These are phyloP conservation scores for Xerus inauris DNA, from an alignment of 2,113 vertebrate species.

Conservation along the genomic window DNA sequence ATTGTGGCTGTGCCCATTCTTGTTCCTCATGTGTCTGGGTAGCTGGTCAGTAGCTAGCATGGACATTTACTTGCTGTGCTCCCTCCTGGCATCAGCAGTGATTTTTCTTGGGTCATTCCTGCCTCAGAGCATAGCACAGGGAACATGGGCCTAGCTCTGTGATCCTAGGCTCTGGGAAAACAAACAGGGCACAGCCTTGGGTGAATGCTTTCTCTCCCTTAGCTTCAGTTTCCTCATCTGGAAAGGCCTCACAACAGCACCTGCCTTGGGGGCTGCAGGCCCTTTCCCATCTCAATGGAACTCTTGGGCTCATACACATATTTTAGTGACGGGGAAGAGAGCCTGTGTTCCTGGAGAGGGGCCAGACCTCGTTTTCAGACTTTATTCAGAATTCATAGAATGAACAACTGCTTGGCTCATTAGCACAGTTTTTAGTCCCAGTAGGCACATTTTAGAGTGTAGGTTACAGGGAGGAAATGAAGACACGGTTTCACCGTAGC, in stretches of 20 bases:
- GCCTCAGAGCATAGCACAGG: neutral
- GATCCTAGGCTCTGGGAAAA: neutral
- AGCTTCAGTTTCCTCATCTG: neutral
- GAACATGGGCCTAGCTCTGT: neutral
- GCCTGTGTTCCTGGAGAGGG: neutral
- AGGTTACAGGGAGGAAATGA: neutral
- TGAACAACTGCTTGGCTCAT: neutral
- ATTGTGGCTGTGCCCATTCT: neutral
- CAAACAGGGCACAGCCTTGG: neutral
- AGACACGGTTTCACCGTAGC: rapidly evolving
- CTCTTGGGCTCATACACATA: neutral
- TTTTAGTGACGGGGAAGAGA: too few relatives aligned
- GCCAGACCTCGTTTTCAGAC: neutral
- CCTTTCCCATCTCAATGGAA: neutral
- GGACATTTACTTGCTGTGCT: neutral
- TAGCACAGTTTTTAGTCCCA: neutral
- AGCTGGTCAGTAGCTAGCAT: neutral
- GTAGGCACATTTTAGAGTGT: neutral
- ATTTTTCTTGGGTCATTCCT: neutral
- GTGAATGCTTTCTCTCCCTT: neutral
- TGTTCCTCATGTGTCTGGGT: neutral
- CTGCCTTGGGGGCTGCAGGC: neutral
- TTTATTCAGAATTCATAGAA: neutral
- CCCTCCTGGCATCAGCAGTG: neutral
- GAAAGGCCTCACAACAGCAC: neutral